Evolutionary conservation across 92 coral and sea anemone species (phyloP).

Genomic region (Porites evermanni): DNA sequence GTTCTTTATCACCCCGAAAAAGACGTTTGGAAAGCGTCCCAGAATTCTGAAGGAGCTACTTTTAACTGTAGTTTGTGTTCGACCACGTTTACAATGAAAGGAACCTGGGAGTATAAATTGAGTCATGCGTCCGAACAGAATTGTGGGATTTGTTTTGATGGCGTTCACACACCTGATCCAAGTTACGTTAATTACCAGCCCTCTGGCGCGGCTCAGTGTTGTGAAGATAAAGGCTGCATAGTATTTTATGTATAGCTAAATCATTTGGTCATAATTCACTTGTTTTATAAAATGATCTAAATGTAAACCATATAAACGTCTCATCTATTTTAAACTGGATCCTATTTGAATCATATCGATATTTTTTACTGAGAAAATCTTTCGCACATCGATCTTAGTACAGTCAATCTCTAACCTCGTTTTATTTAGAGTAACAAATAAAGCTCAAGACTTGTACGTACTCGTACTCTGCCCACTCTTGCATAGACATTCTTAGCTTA

Average conservation of each 20-base stretch:
- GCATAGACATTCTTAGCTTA: no score
- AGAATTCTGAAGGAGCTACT: conserved; percentile 64
- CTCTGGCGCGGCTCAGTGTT: conserved; percentile 74
- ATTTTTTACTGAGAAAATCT: no score
- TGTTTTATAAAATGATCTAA: not conserved
- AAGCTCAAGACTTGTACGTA: no score
- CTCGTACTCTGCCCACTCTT: no score
- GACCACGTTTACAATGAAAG: conserved; percentile 60
- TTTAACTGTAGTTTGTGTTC: conserved; percentile 72
- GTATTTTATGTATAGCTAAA: conserved; percentile 75
- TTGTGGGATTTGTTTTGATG: conserved; percentile 81
- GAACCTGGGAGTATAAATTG: conserved; percentile 63
- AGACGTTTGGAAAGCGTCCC: conserved; percentile 55
- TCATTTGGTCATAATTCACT: not conserved
- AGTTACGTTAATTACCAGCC: conserved; percentile 76
- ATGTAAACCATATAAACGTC: not conserved
- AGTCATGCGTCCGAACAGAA: conserved; percentile 47
- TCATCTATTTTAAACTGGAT: not conserved
- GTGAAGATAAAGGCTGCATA: conserved; percentile 91
- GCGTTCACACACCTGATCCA: conserved; percentile 75
- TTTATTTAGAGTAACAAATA: no score
- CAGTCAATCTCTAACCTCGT: no score
- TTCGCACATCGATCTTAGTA: no score
- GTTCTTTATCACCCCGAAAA: conserved; percentile 71
- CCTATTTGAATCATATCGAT: not conserved